Percentiles rank a stretch among this genome's conserved stretches.
Evolutionary conservation across 2,888 invertebrate genomes (phyloP).

Genomic region (Plagiodera versicolora): DNA sequence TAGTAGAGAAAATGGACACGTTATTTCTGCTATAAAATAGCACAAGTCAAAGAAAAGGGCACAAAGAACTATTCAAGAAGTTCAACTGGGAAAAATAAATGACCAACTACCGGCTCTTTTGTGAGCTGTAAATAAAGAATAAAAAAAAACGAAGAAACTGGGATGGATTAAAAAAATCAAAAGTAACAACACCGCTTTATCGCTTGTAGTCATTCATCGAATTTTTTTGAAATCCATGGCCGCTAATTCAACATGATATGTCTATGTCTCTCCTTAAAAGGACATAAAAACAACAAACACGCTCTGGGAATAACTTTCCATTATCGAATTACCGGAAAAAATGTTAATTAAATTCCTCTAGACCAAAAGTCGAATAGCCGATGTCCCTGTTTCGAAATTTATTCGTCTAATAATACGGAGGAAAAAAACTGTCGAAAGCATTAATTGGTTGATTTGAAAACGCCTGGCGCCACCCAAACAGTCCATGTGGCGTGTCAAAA

Average conservation of each 20-base stretch:
- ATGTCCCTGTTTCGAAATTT: slow-evolving; percentile 25
- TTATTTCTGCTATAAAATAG: no score
- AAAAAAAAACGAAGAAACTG: no score
- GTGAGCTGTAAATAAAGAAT: no score
- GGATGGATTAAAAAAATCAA: no score
- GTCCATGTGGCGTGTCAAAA: slow-evolving; percentile 23
- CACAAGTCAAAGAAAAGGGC: no score
- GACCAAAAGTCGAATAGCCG: slow-evolving; percentile 21
- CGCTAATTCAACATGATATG: background rate
- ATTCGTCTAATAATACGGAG: slow-evolving; percentile 25
- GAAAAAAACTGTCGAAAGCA: slow-evolving; percentile 30
- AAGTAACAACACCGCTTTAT: background rate
- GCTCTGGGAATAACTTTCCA: slow-evolving; percentile 20
- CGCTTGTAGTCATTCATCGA: background rate
- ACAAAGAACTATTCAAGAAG: no score
- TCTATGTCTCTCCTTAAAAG: slow-evolving; percentile 1
- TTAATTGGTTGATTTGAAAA: slow-evolving; percentile 30
- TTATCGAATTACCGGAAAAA: slow-evolving; percentile 29
- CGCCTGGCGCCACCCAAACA: slow-evolving; percentile 30
- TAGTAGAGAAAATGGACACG: no score
- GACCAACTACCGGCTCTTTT: no score
- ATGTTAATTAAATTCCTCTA: slow-evolving; percentile 26
- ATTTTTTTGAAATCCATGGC: background rate
- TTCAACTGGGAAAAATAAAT: no score
- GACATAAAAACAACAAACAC: slow-evolving; percentile 1